Base-by-base conservation (phyloP, 2,113 vertebrate genomes). In the Calcarius ornatus region DNA sequence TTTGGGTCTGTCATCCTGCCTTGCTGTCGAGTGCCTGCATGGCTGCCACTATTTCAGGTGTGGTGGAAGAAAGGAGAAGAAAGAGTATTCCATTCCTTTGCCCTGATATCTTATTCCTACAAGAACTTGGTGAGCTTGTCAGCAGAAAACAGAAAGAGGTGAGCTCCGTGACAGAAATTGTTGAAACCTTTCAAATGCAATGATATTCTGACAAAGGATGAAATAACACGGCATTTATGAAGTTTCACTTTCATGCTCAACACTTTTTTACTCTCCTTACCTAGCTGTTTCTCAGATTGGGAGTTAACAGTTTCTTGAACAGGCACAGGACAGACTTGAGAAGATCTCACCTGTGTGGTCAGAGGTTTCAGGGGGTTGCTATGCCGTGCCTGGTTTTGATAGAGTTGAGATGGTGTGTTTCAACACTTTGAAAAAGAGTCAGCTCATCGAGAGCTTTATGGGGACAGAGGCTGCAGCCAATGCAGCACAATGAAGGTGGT, bases 11-110 rank as follows among this genome's bases (percentile, higher is more conserved):
- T 50, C 76, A 38, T 72, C 70, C 63, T 68, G 47, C 54, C 53
- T 71, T 0, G 1, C 27, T 17, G 12, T 35, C 1, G 0, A 59
- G 54, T 47, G 35, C 68, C 3, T 0, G 7, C 1, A 1, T 73
- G 47, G 54, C 57, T 89, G 48, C 70, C 5, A 2, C 70, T 68
- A 1, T 45, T 78, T 76, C 47, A 75, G 25, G 57, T 80, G 50
- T 23, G 59, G 11, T 53, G 59, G 35, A 72, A 71, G 37, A 60
- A 45, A 38, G 15, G 11, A 18, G 9, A 31, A 69, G 42, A 45
- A 79, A 63, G 42, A 42, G 12, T 70, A 40, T 40, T 69, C 16
- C 14, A 8, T 65, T 85, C 47, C 37, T 19, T 70, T 68, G 15
- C 51, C 53, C 59, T 66, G 43, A 28, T 66, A 24, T 42, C 25